Base-by-base conservation (phyloP, 2,113 vertebrate species). In the Tympanuchus pallidicinctus region DNA sequence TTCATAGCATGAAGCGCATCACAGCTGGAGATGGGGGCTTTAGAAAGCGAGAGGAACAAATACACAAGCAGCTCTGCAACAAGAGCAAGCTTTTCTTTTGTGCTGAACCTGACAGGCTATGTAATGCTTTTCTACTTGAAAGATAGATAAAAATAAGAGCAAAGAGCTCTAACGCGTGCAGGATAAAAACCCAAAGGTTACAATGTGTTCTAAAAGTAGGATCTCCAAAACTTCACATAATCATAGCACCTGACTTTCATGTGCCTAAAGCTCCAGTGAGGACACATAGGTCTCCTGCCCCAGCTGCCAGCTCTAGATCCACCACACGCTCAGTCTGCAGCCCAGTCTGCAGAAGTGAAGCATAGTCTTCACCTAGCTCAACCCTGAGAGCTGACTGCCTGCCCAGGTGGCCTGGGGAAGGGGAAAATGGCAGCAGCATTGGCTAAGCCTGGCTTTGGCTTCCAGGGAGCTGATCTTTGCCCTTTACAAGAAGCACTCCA, bases 401-500 rank as follows among this genome's bases (percentile, higher is more conserved):
- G 93, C 86, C 88, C 90, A 71, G 82, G 34, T 0, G 1, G 70
- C 42, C 56, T 60, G 65, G 45, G 67, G 76, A 83, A 81, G 80
- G 61, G 56, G 59, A 60, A 71, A 86, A 67, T 4, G 0, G 76
- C 92, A 90, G 88, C 88, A 78, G 61, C 1, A 10, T 92, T 94
- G 94, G 96, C 82, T 95, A 88, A 94, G 73, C 69, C 81, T 69
- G 72, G 47, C 89, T 95, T 86, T 86, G 90, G 28, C 86, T 95
- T 94, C 50, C 86, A 67, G 61, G 52, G 88, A 86, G n/a, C 79
- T 27, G 88, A 77, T 85, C 67, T 63, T 91, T 80, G 60, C 36
- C 50, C 34, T 74, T n/a, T 0, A 0, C 50, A 50, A 95, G 66
- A 48, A 89, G 24, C 0, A 0, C 1, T 0, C 59, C 36, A 54